phyloP scores from a whole-genome alignment of 2,888 invertebrate species.

The Chrysotoxum bicinctum region DNA sequence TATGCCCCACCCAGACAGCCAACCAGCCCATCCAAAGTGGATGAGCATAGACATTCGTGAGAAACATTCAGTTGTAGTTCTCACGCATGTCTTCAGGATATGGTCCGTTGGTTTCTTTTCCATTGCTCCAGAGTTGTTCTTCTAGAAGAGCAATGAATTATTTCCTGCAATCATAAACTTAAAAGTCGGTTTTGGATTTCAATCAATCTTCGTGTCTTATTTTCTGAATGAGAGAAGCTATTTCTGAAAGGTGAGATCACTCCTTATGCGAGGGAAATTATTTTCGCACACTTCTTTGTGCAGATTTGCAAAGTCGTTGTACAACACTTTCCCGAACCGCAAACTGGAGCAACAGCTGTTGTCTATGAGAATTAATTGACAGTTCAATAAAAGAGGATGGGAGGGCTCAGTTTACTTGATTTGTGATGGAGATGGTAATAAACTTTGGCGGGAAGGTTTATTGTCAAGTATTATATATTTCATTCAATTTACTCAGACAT shows the following conservation, averaged over 20 bases:
- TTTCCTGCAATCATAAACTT: conserved; percentile 59
- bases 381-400: background rate
- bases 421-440: conserved; percentile 17
- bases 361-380: conserved; percentile 57
- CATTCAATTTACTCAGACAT: background rate
- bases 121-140: background rate
- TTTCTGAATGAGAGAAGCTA: background rate
- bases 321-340: conserved; percentile 53
- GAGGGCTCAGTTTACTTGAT: conserved; percentile 17
- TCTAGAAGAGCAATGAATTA: conserved; percentile 27
- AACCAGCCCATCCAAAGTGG: background rate
- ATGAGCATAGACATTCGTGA: conserved; percentile 29
- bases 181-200: conserved; percentile 41
- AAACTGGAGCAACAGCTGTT: conserved; percentile 60
- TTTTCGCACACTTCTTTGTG: conserved; percentile 22
- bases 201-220: conserved; percentile 31
- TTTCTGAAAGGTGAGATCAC: conserved; percentile 40
- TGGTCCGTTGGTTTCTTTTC: conserved; percentile 74
- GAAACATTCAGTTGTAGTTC: conserved; percentile 73
- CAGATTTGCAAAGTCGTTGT: conserved; percentile 16
- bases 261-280: background rate
- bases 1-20: background rate
- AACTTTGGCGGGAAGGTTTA: background rate
- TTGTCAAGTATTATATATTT: background rate
- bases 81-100: conserved; percentile 80